Evolutionary conservation across 2,113 vertebrate genomes (phyloP), one percentile per base, ranked within the genome.

Genomic region (Pedionomus torquatus): DNA sequence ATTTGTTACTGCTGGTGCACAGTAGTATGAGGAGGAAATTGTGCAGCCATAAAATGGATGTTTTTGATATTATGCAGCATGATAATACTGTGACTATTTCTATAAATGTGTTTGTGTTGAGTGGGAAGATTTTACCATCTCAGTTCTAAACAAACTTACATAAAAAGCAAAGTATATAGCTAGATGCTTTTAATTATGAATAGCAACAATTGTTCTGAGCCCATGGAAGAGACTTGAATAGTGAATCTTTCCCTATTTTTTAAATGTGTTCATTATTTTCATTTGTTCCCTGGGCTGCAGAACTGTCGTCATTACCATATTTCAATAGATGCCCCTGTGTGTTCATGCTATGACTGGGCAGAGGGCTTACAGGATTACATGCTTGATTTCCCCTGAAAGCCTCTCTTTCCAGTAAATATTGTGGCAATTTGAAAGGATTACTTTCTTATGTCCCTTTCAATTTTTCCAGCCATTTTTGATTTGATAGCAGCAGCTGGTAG

Each of bases 381-480:
- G 97, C 97, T 95, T 97, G 97, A 97, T 96, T 97, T 97, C 95
- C 95, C 78, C 81, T 88, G 94, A 97, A 98, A 98, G 88, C 91
- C 75, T 97, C 95, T 93, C 90, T 95, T 97, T 95, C 97, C 96
- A 94, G 97, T 97, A 98, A 98, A 98, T 98, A 97, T 97, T 97
- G 97, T 96, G 97, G 95, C 96, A 97, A 98, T 97, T 97, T 97
- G 85, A 98, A 97, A 94, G 96, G 96, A 97, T 98, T 98, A 96
- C 86, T 97, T 97, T 94, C 96, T 95, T 96, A 93, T 92, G 96
- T 97, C 95, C 97, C 93, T 95, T 97, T 96, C 97, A 97, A 96
- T 96, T 97, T 97, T 96, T 95, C 93, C 87, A 94, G 91, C 61
- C 95, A 96, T 97, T 97, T 98, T 95, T 96, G 95, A 98, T 97